Evolutionary conservation across 2,797 vertebrate genomes (phyloP), one percentile per base, ranked within the genome.

Genomic region (Cheirogaleus major): DNA sequence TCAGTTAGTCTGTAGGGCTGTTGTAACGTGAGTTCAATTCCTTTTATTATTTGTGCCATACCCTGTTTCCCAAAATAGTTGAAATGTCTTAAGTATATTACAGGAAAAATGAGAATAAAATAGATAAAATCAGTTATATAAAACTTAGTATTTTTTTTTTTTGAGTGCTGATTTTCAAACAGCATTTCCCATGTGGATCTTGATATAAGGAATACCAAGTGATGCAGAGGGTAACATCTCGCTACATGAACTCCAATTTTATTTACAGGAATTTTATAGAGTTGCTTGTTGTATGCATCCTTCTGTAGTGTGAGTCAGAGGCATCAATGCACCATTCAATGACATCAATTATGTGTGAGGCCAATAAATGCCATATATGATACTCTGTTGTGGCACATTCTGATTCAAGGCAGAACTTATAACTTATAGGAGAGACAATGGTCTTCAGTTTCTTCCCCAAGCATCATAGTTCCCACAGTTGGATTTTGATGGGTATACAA

Each of bases 91-190:
- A 89, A 67, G 70, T 92, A 6, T 79, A 73, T 63, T 45, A 59
- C 27, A 30, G 45, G 14, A 65, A 80, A 79, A 80, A 41, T 17
- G 69, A 63, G 35, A 73, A 75, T 69, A 79, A 65, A 80, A 22
- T 45, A 41, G 79, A 63, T 81, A 80, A 93, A 91, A 35, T 95
- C 1, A 63, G 10, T 82, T 80, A 50, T 73, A 12, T 69, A 81
- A 91, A 94, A 69, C 23, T 63, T 89, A 61, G 4, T 81, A 61
- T 73, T 38, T 4, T 38, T 18, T 45, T 91, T 89, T 79, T 82
- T 79, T 82, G 32, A 48, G 17, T 18, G 45, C 65, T 90, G n/a
- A 82, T 85, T 96, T 94, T 22, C 83, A 95, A 92, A 2, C 43
- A 93, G 5, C 4, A 63, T 63, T 80, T 95, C 35, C 50, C 57